phyloP scores from a whole-genome alignment of 2,888 invertebrate species.

The Pilophorus perplexus region DNA sequence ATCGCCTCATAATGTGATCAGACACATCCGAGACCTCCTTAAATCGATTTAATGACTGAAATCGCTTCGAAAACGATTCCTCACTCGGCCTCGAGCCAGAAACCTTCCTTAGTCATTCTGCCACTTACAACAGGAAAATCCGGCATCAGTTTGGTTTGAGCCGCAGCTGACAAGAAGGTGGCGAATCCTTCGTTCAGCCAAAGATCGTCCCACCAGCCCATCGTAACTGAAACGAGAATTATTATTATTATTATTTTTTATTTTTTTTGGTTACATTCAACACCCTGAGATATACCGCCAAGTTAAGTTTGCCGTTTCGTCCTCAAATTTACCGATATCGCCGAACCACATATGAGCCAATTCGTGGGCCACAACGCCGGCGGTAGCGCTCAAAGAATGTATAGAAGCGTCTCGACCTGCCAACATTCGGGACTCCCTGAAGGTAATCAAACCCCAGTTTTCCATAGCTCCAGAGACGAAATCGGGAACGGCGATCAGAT shows the following conservation, averaged over 20 bases:
- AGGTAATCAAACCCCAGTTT: slow-evolving; percentile 37
- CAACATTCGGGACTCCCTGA: slow-evolving; percentile 24
- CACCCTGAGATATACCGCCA: too few relatives aligned
- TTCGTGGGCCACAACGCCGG: slow-evolving; percentile 18
- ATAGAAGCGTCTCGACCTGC: neutral
- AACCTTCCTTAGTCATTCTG: too few relatives aligned
- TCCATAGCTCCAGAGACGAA: slow-evolving; percentile 37
- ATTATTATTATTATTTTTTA: too few relatives aligned
- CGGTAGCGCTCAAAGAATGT: slow-evolving; percentile 7
- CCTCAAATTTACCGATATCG: slow-evolving; percentile 31
- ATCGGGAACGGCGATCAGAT: slow-evolving; percentile 34
- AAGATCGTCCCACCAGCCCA: slow-evolving; percentile 40
- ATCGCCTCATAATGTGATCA: too few relatives aligned
- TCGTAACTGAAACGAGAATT: slow-evolving; percentile 25
- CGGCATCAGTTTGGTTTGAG: slow-evolving; percentile 7
- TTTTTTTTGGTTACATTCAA: too few relatives aligned
- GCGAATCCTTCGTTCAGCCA: slow-evolving; percentile 40
- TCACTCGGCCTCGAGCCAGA: too few relatives aligned
- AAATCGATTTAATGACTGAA: too few relatives aligned
- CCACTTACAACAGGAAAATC: slow-evolving; percentile 26
- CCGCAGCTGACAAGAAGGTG: slow-evolving; percentile 19
- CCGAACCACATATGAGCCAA: slow-evolving; percentile 38
- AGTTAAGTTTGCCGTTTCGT: too few relatives aligned
- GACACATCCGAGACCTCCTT: too few relatives aligned
- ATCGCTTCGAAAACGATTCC: too few relatives aligned